Conservation (phyloP, 2,113 vertebrate species). For the Solea solea region DNA sequence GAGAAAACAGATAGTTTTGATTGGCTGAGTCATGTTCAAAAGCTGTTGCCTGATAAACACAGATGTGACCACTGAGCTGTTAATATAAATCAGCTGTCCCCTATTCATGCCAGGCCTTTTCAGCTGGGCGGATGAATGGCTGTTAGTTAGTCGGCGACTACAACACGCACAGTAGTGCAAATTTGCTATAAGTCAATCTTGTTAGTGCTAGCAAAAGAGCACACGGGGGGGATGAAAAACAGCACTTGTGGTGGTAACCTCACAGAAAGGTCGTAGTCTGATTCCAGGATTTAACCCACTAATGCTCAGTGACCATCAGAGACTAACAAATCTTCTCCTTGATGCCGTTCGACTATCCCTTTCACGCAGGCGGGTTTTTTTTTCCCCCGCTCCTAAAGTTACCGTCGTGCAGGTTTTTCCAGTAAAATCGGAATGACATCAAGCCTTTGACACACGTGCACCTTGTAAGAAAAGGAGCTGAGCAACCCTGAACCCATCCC, state of each 20-base stretch:
- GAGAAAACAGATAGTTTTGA: conserved; percentile 68
- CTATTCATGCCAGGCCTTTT: conserved; percentile 30
- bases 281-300: conserved; percentile 56
- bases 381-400: conserved; percentile 10
- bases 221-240: conserved; percentile 60
- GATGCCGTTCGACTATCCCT: conserved; percentile 30
- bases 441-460: conserved; percentile 37
- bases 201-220: conserved; percentile 70
- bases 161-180: conserved; percentile 63
- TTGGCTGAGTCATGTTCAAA: conserved; percentile 66
- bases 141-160: conserved; percentile 60
- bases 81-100: conserved; percentile 63
- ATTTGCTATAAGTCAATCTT: conserved; percentile 73
- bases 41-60: conserved; percentile 68
- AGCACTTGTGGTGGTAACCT: conserved; percentile 66
- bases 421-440: conserved; percentile 40
- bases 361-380: conserved; percentile 13
- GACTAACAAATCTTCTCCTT: conserved; percentile 54
- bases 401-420: conserved; percentile 23
- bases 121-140: conserved; percentile 53
- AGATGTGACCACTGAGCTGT: conserved; percentile 66
- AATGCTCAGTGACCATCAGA: conserved; percentile 47
- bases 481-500: conserved; percentile 44
- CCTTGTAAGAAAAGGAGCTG: conserved; percentile 51
- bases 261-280: conserved; percentile 54